Conservation (phyloP, 2,888 invertebrate genomes). For the Apamea anceps region DNA sequence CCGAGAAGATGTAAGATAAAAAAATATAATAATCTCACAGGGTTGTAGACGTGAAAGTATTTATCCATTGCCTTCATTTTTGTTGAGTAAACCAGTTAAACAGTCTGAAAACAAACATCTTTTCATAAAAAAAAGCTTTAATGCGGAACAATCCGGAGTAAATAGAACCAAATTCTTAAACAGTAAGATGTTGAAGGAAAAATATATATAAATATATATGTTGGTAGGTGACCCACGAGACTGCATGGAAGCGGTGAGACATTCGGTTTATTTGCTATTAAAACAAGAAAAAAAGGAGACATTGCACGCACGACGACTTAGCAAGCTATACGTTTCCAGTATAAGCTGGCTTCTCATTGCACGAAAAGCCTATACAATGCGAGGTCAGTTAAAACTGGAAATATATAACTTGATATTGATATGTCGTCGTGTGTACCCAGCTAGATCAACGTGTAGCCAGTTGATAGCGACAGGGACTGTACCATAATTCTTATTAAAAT, state of each 20-base stretch:
- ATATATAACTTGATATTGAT: background rate
- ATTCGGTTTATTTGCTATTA: background rate
- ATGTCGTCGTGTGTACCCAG: background rate
- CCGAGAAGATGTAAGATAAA: conserved; percentile 15
- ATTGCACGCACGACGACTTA: background rate
- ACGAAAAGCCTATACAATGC: background rate
- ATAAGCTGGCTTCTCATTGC: background rate
- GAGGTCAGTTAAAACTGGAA: background rate
- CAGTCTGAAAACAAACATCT: conserved; percentile 70
- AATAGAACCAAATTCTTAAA: background rate
- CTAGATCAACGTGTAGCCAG: background rate
- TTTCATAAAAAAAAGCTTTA: conserved; percentile 8
- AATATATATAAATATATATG: too few species aligned
- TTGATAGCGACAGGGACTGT: background rate
- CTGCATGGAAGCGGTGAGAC: background rate
- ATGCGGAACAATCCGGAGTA: background rate
- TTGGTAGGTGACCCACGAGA: background rate
- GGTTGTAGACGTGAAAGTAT: conserved; percentile 68
- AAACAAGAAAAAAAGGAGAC: background rate
- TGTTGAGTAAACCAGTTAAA: conserved; percentile 64
- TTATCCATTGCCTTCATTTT: conserved; percentile 65
- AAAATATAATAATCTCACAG: conserved; percentile 70
- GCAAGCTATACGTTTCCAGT: background rate
- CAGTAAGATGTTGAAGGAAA: background rate
- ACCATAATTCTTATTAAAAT: background rate